Evolutionary conservation across 1,140 invertebrate genomes (phyloP).

Genomic region (Linepithema humile): DNA sequence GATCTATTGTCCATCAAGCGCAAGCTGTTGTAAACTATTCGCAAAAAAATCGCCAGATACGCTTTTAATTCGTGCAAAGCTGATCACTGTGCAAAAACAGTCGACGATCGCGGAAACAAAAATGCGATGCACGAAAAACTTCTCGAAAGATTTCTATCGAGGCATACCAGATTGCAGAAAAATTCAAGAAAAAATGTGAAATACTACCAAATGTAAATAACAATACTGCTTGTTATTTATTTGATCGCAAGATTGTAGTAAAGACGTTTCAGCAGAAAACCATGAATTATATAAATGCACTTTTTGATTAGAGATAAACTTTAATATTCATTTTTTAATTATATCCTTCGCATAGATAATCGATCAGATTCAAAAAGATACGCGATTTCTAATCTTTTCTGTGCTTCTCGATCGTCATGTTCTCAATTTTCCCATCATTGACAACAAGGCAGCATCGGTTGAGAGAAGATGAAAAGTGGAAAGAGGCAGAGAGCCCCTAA

Average conservation of each 20-base stretch:
- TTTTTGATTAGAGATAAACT: no score
- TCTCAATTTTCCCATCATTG: not conserved
- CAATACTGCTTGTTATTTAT: not conserved
- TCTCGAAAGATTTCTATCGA: not conserved
- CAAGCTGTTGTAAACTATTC: conserved; percentile 1
- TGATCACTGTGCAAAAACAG: conserved; percentile 24
- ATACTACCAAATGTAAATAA: not conserved
- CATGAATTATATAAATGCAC: no score
- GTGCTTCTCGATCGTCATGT: not conserved
- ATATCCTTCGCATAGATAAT: conserved; percentile 10
- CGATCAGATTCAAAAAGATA: not conserved
- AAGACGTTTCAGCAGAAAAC: not conserved
- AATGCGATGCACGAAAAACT: not conserved
- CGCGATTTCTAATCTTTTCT: conserved; percentile 9
- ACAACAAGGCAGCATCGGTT: not conserved
- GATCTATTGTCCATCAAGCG: conserved; percentile 48
- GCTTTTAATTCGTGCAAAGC: conserved; percentile 52
- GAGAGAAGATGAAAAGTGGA: conserved; percentile 24
- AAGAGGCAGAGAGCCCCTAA: conserved; percentile 73
- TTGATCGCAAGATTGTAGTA: not conserved
- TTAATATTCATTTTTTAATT: no score
- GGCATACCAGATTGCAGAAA: not conserved
- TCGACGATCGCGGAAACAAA: conserved; percentile 26
- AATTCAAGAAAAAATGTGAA: conserved; percentile 9
- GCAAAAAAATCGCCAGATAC: conserved; percentile 28